Evolutionary conservation across 2,797 vertebrate genomes (phyloP).

Genomic region (Acanthis flammea): DNA sequence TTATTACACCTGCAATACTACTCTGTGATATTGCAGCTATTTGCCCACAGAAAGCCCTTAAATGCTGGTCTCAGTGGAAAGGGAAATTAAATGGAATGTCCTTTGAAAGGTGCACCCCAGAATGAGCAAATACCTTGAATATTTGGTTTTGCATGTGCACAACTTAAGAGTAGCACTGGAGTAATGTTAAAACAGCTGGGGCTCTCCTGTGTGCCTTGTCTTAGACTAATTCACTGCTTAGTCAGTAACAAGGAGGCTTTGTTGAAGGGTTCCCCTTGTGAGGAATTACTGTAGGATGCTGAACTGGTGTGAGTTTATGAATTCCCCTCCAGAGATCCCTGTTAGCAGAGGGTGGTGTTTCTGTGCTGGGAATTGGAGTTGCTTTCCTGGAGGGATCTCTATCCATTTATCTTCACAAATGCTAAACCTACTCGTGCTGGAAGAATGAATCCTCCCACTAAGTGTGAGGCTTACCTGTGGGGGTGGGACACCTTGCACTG

Average conservation of each 20-base stretch:
- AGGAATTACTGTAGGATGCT: neutral
- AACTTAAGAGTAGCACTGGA: neutral
- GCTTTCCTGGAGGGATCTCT: neutral
- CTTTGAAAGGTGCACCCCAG: neutral
- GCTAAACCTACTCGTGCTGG: neutral
- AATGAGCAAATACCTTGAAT: neutral
- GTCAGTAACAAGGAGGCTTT: neutral
- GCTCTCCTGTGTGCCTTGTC: neutral
- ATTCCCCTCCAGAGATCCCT: neutral
- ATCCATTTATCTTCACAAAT: neutral
- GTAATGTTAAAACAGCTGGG: neutral
- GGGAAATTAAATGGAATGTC: neutral
- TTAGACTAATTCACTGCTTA: neutral
- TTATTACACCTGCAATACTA: neutral
- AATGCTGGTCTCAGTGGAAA: neutral
- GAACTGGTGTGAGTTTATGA: neutral
- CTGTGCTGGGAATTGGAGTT: neutral
- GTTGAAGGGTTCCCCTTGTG: neutral
- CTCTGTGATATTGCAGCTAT: neutral
- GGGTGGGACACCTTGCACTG: neutral
- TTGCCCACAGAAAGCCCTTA: neutral
- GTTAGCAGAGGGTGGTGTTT: neutral
- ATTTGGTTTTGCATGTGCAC: neutral
- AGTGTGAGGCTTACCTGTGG: neutral
- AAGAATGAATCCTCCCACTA: neutral